These are phyloP conservation scores for Tauraco erythrolophus DNA, from an alignment of 2,113 vertebrate genomes.

Conservation along the genomic window DNA sequence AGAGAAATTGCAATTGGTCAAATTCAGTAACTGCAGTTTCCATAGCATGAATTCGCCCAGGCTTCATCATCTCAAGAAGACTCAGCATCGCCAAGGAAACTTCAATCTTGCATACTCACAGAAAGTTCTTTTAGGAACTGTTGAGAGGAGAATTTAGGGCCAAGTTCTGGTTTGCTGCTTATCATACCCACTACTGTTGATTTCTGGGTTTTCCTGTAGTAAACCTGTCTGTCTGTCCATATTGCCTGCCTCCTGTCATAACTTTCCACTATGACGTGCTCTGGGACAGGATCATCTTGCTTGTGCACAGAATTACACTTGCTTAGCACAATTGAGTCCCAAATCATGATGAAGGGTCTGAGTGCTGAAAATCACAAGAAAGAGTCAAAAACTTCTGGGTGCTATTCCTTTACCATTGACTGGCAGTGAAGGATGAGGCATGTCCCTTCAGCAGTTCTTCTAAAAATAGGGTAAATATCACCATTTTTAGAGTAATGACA, in stretches of 20 bases:
- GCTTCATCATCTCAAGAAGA: neutral
- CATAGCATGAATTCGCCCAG: neutral
- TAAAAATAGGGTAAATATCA: neutral
- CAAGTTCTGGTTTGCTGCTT: neutral
- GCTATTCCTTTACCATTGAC: neutral
- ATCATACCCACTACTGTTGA: neutral
- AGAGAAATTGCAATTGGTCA: neutral
- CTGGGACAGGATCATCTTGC: neutral
- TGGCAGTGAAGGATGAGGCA: neutral
- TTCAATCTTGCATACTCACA: fast-evolving
- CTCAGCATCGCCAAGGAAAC: neutral
- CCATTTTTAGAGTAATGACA: neutral
- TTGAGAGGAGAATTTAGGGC: neutral
- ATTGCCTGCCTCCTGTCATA: neutral
- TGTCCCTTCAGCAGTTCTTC: neutral
- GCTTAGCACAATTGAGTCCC: neutral
- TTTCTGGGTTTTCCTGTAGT: neutral
- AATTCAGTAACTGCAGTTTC: neutral
- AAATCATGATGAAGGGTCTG: neutral
- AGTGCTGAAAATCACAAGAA: neutral
- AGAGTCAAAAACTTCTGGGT: neutral
- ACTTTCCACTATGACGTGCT: neutral
- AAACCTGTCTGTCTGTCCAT: neutral
- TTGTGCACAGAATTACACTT: neutral
- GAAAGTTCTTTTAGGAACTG: neutral